Evolutionary conservation across 23 tunicate genomes (phyloP), one percentile per base, ranked within the genome.

Genomic region (Trididemnum miniatum): DNA sequence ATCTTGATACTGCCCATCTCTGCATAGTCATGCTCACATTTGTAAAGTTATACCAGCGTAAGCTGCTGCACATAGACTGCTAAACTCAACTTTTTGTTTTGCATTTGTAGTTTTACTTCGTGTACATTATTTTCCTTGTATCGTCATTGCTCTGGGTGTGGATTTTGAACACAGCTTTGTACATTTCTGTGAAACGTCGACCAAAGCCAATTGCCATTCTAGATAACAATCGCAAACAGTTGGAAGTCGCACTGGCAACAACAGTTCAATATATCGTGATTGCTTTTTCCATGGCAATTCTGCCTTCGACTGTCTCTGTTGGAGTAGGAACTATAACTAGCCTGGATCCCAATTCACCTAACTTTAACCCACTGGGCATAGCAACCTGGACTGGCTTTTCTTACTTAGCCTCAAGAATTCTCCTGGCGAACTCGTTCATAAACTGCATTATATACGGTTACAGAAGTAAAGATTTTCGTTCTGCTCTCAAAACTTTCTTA

Each of bases 351-450:
- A 29, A 51, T 4, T 23, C 35, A 24, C 49, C 30, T 4, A 31
- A 32, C 37, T 82, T 69, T 71, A 71, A 71, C 51, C 86, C 79
- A 3, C 50, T 23, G 0, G 66, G 69, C 1, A 71, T 51, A 51
- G 86, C 86, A 39, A 67, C 79, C 7, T 82, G 86, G 86, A 82
- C 39, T 54, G 51, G 57, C 31, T 82, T 71, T 39, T 72, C 79
- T 0, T 82, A 82, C 34, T 22, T 82, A 9, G 79, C 86, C 5
- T 71, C 79, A 24, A 71, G 86, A 2, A 71, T 71, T 1, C 24
- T 82, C 49, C 71, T 82, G 29, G 66, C 79, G 9, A 82, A 82
- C 44, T 82, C 86, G 12, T 71, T 82, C 24, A 35, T 82, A 34
- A 82, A 82, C 38, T 71, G 79, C 31, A 28, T 82, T 28, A 82